These are phyloP conservation scores for Anastatus disparis DNA, from an alignment of 1,140 invertebrate genomes.

Conservation along the genomic window DNA sequence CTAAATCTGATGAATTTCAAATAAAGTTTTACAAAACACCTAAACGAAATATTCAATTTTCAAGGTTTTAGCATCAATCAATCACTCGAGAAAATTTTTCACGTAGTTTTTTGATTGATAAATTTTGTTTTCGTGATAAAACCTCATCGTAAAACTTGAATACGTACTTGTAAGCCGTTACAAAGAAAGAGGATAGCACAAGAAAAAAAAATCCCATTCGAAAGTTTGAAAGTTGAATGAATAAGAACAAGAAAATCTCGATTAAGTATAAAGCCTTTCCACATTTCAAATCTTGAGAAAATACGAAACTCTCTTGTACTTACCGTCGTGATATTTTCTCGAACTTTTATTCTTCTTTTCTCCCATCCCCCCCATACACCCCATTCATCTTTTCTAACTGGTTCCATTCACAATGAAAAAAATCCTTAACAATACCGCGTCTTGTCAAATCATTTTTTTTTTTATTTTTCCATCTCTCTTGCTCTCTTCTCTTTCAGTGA, in stretches of 20 bases:
- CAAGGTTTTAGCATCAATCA: too few species aligned
- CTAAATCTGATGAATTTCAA: too few species aligned
- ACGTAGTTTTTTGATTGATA: too few species aligned
- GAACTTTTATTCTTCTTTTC: background rate
- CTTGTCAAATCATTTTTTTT: conserved; percentile 29
- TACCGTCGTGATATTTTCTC: background rate
- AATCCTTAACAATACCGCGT: conserved; percentile 24
- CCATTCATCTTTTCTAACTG: conserved; percentile 1
- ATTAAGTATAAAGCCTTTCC: background rate
- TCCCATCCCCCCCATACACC: background rate
- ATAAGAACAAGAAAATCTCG: conserved; percentile 26
- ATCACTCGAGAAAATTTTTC: too few species aligned
- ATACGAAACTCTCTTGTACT: background rate
- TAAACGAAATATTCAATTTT: too few species aligned
- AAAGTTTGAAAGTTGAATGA: conserved; percentile 19
- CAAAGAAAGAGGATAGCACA: too few species aligned
- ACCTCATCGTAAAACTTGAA: too few species aligned
- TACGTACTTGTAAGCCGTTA: too few species aligned
- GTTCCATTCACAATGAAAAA: conserved; percentile 20
- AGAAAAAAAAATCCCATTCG: background rate
- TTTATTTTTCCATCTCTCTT: background rate
- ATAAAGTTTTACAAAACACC: too few species aligned
- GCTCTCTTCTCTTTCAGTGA: background rate
- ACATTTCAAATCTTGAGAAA: background rate
- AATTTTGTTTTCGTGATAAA: too few species aligned